Base-by-base conservation (phyloP, 2,113 vertebrate species). In the Malurus melanocephalus region DNA sequence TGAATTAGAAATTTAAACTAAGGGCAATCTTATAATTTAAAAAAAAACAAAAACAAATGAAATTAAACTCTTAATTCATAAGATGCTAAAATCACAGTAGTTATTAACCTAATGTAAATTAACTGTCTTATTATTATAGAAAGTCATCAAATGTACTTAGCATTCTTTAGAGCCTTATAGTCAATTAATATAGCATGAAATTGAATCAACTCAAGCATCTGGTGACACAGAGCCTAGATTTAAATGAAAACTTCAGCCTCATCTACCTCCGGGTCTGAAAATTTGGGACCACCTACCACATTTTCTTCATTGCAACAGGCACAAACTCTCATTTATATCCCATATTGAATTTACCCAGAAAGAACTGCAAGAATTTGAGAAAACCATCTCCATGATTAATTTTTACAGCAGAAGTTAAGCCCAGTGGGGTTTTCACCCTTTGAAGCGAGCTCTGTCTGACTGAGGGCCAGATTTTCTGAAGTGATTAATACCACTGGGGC, bases 131-230 rank as follows among this genome's bases (percentile, higher is more conserved):
- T 93, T 94, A 94, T 84, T 93, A 88, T 3, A 91, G 80, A 93
- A 94, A 90, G 90, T 88, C 90, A 94, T 96, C 90, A 93, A 93
- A 90, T 79, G 90, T 91, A 88, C 83, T 95, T 93, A 93, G 90
- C 64, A 55, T 66, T 91, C 94, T 95, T 91, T 35, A 87, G 88
- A 94, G 93, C 77, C 80, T 76, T 69, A 62, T 20, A 88, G 80
- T 82, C 92, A 93, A 95, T 95, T 95, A 95, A 94, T 93, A 87
- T 45, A 95, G 94, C 80, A 93, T 64, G 90, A 93, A 96, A 96
- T 87, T 92, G 93, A 95, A 93, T 82, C 93, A 85, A 91, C 88
- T 90, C 30, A 24, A 89, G 86, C 93, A 94, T 69, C 94, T 76
- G 71, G 94, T 94, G 86, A 95, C 86, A 4, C 3, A 3, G 74